Base-by-base conservation (phyloP, 2,888 invertebrate species). In the Tetragnatha montana region DNA sequence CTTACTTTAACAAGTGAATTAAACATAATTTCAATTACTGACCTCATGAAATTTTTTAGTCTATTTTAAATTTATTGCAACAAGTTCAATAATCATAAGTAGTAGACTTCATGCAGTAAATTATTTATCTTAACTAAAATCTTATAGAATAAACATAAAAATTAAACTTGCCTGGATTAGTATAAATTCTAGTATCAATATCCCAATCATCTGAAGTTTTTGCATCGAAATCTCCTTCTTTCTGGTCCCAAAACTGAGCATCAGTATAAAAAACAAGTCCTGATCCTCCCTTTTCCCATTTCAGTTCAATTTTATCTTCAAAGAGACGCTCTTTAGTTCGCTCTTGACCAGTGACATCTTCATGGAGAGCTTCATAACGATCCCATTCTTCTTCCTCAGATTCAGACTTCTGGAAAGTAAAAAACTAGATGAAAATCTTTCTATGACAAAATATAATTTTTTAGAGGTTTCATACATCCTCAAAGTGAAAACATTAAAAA, bases 281-380 rank as follows among this genome's bases (percentile, higher is more conserved):
- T 82, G 95, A 94, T 7, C 95, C 95, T 90, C 95, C 95, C 92
- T 95, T 95, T 92, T 95, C 95, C 95, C 95, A 95, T 69, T 94
- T 94, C 22, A 95, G 92, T 92, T 93, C 93, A 73, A 93, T 92
- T 91, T 93, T 93, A 89, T 93, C 92, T 91, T 94, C 94, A 91
- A 92, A 95, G 71, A 94, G 92, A 12, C 94, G 91, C 91, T 94
- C 94, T 91, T 94, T 94, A 76, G 93, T 94, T 70, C 94, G 92
- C 93, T 93, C 92, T 93, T 94, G 93, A 14, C 91, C 87, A 12
- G 94, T 93, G 1, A 94, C 94, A 92, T 95, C 95, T 91, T 94
- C 94, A 91, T 94, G 93, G 49, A 94, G 92, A 4, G 94, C 93
- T 92, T 94, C 94, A 91, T 94, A 94, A 69, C 95, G 92, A 91